Base-by-base conservation (phyloP, 2,113 vertebrate genomes). In the Climacteris rufus region DNA sequence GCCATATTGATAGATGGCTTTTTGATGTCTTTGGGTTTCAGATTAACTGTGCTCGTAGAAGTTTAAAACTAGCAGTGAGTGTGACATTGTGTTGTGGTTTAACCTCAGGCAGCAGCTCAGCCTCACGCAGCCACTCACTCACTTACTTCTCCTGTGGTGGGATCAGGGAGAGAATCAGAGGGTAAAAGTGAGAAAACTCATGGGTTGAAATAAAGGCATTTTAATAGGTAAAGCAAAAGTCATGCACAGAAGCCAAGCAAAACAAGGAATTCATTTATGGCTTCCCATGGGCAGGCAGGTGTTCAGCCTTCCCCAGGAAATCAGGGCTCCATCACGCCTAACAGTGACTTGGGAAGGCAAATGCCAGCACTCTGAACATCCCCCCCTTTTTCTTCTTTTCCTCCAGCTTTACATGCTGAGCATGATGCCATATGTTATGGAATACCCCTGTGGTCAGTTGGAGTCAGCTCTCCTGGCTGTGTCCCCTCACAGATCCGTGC, bases 91-190 rank as follows among this genome's bases (percentile, higher is more conserved):
- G 35, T 54, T n/a, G 11, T 49, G 31, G 16, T 63, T 75, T 81
- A 56, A 87, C 37, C 31, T 53, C 49, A n/a, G 61, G 12, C 42
- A 76, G 31, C 45, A 66, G 21, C 40, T 91, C 40, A 33, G 60
- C 31, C 31, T 30, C 40, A 33, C n/a, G 35, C 25, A 42, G 39
- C 19, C 63, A 50, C 39, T 85, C 15, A 28, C 33, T 35, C 21
- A 6, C 45, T n/a, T n/a, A n/a, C n/a, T 68, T 35, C 40, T 69
- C 22, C 18, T 0, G 0, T 49, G 24, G 28, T 69, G 12, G 54
- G 5, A 61, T 50, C 11, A 8, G 42, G 54, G 49, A 44, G 53
- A 74, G 47, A 63, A 76, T 50, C 63, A 63, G 61, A 63, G 10
- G 10, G 21, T 23, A 31, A 30, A 76, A 63, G 21, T 44, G 13